Percentiles rank a stretch among this genome's conserved stretches.
phyloP scores from a whole-genome alignment of 2,797 vertebrate species.

The Sebastes vulpes region DNA sequence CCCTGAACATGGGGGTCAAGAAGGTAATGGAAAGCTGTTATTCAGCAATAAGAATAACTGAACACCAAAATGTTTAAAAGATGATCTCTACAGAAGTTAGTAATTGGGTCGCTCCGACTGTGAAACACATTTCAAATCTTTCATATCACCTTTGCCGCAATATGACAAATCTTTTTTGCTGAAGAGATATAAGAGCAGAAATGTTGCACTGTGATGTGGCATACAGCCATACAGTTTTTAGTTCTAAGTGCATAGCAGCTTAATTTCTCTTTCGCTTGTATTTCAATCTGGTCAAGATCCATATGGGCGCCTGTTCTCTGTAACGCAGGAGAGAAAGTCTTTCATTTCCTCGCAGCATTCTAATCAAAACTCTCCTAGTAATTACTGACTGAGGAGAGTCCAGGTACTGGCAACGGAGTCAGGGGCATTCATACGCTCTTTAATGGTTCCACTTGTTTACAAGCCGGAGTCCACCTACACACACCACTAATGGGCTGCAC shows the following conservation, averaged over 20 bases:
- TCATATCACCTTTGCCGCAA: background rate
- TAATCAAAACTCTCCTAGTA: constrained; percentile 66
- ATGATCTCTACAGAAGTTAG: background rate
- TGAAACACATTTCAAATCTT: constrained; percentile 21
- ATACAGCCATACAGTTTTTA: background rate
- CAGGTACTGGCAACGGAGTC: constrained; percentile 55
- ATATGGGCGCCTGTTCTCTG: constrained; percentile 14
- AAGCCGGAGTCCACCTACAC: constrained; percentile 68
- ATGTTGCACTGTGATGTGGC: background rate
- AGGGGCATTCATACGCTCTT: constrained; percentile 54
- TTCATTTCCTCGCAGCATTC: constrained; percentile 46
- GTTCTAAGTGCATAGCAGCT: constrained; percentile 8
- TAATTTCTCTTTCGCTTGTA: constrained; percentile 24
- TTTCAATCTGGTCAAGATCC: constrained; percentile 22
- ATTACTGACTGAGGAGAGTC: constrained; percentile 65
- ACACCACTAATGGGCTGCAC: constrained; percentile 71
- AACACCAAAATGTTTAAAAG: constrained; percentile 17
- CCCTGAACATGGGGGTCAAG: constrained; percentile 37
- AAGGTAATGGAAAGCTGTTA: constrained; percentile 15
- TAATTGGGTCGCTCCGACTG: background rate
- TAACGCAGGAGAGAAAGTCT: constrained; percentile 32
- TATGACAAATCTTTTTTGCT: background rate
- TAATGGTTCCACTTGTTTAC: constrained; percentile 69
- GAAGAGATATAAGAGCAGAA: background rate
- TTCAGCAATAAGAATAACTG: constrained; percentile 6